Conservation (phyloP, 2,888 invertebrate species). For the Horisme vitalbata region DNA sequence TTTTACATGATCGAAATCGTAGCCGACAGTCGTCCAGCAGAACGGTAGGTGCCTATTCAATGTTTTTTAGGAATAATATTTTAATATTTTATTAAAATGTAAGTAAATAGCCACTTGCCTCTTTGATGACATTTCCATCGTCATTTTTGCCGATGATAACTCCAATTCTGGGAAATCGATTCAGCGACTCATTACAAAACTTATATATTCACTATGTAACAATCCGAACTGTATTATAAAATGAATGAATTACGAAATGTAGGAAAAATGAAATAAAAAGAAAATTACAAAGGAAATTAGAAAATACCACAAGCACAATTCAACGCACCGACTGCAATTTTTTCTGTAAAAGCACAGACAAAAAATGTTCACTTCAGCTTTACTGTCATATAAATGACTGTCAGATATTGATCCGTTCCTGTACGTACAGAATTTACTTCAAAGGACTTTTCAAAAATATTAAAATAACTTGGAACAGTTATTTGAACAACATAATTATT, state of each 20-base stretch:
- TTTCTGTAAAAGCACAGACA: slow-evolving; percentile 30
- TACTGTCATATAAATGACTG: too few relatives aligned
- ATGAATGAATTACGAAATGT: too few relatives aligned
- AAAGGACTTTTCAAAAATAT: too few relatives aligned
- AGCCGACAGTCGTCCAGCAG: slow-evolving; percentile 12
- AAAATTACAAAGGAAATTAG: slow-evolving; percentile 35
- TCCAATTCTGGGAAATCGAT: slow-evolving; percentile 42
- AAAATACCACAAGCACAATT: slow-evolving; percentile 38
- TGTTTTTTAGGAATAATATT: neutral
- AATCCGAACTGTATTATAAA: too few relatives aligned
- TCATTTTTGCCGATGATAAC: slow-evolving; percentile 64
- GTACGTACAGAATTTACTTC: too few relatives aligned
- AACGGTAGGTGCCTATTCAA: slow-evolving; percentile 11
- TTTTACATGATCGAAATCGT: slow-evolving; percentile 22
- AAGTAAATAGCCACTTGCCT: slow-evolving; percentile 55
- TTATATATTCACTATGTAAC: too few relatives aligned
- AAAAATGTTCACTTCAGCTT: too few relatives aligned
- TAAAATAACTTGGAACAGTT: too few relatives aligned
- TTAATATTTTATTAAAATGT: neutral
- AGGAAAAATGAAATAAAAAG: too few relatives aligned
- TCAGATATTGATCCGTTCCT: too few relatives aligned
- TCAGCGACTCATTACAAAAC: slow-evolving; percentile 49
- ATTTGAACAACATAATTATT: too few relatives aligned
- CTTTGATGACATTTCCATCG: slow-evolving; percentile 77
- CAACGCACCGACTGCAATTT: slow-evolving; percentile 32